phyloP scores from a whole-genome alignment of 1,140 invertebrate species.

The Trichonephila clavipes region DNA sequence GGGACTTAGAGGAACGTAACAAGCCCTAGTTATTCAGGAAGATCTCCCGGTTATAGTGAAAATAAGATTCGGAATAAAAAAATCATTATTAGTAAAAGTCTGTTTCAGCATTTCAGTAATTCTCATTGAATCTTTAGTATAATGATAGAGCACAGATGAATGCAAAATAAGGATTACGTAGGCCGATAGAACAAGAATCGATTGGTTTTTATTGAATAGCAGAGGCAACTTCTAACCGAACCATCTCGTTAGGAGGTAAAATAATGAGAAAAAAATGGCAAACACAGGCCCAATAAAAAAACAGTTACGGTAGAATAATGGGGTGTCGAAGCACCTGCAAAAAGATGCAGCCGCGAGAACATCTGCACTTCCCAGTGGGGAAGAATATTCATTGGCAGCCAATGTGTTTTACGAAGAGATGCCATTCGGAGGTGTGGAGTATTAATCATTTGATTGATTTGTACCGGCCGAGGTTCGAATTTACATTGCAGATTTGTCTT shows the following conservation, averaged over 20 bases:
- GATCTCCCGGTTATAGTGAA: too few relatives aligned
- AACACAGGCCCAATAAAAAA: neutral
- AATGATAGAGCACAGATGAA: too few relatives aligned
- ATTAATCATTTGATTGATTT: conserved; percentile 34
- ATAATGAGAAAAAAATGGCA: neutral
- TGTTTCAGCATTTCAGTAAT: too few relatives aligned
- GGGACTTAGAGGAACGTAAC: too few relatives aligned
- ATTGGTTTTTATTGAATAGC: neutral
- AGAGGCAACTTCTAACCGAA: neutral
- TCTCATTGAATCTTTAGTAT: too few relatives aligned
- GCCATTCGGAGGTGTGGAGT: neutral
- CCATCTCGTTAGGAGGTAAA: neutral
- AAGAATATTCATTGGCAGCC: neutral
- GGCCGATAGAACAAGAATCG: neutral
- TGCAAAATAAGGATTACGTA: neutral
- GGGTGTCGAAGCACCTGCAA: conserved; percentile 27
- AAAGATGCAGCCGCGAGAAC: neutral
- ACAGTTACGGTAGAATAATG: conserved; percentile 42
- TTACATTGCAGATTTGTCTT: neutral
- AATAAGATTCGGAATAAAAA: too few relatives aligned
- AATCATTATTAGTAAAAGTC: too few relatives aligned
- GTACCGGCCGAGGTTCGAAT: neutral
- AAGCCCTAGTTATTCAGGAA: too few relatives aligned
- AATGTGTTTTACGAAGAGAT: neutral
- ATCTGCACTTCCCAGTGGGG: neutral